phyloP scores from a whole-genome alignment of 2,888 invertebrate genomes.

The Drosophila tanythrix region DNA sequence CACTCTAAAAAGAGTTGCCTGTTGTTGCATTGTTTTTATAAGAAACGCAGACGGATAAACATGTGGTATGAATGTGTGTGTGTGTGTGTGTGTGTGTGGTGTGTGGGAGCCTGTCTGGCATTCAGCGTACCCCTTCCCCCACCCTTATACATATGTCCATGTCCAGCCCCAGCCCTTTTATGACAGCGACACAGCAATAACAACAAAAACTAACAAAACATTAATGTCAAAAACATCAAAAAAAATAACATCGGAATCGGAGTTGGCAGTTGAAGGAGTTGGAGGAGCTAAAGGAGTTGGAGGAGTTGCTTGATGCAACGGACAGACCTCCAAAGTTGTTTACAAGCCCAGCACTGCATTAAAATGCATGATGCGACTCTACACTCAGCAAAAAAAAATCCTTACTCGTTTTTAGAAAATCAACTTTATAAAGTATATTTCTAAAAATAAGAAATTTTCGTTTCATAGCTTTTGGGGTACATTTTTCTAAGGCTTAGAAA shows the following conservation, averaged over 20 bases:
- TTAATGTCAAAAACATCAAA: slow-evolving; percentile 80
- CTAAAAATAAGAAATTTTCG: background rate
- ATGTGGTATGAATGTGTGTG: slow-evolving; percentile 50
- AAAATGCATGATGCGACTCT: slow-evolving; percentile 53
- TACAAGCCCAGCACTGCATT: slow-evolving; percentile 67
- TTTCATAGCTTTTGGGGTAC: too few species aligned
- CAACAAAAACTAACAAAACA: slow-evolving; percentile 71
- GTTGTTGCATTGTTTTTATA: slow-evolving; percentile 57
- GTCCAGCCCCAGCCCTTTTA: slow-evolving; percentile 59
- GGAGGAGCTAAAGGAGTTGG: slow-evolving; percentile 10
- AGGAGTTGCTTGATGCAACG: slow-evolving; percentile 37
- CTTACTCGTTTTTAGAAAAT: background rate
- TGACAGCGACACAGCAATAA: slow-evolving; percentile 66
- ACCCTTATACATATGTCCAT: slow-evolving; percentile 12
- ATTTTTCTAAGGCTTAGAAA: too few species aligned
- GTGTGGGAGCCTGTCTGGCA: slow-evolving; percentile 49
- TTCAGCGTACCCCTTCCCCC: background rate
- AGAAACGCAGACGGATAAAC: slow-evolving; percentile 49
- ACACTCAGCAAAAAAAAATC: slow-evolving; percentile 20
- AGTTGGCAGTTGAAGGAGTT: slow-evolving; percentile 25
- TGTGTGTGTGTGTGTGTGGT: slow-evolving; percentile 5
- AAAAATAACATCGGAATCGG: slow-evolving; percentile 53
- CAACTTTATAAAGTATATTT: background rate
- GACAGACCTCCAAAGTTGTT: slow-evolving; percentile 76
- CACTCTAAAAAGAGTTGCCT: slow-evolving; percentile 60